Evolutionary conservation across 2,113 vertebrate species (phyloP), one percentile per base, ranked within the genome.

Genomic region (Vulpes ferrilata): DNA sequence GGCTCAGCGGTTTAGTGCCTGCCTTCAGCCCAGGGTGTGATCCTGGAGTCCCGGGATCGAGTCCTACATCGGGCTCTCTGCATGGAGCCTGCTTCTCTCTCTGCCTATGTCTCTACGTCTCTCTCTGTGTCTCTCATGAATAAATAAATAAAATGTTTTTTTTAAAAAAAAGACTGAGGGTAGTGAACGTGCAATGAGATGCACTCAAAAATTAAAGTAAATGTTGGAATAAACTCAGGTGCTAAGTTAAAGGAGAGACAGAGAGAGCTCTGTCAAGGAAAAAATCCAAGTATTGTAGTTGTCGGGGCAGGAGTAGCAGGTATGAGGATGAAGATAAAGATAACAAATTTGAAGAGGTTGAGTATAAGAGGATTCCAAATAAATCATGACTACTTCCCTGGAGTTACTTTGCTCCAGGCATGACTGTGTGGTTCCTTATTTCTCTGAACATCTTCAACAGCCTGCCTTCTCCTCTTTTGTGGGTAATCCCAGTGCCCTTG

Each of bases 181-280:
- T 11, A 57, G 38, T 76, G 10, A 20, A 19, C 48, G 3, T 53
- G 67, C 67, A 30, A 67, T 60, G 59, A 73, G 53, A 71, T 25
- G 20, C 23, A 71, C 7, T 71, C n/a, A 83, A 94, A 94, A 92
- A 89, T 16, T 91, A 32, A 82, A 64, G n/a, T 96, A 90, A 25
- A 87, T 78, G 25, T 74, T 90, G 32, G 8, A 10, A 69, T 80
- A 32, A 95, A 53, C 2, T 35, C 62, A 80, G 32, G 76, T 67
- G 62, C 64, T 60, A 16, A 2, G 15, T 88, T 62, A 85, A 86
- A 78, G 17, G 35, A 23, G 22, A 53, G 79, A 43, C 17, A 48
- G 27, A 38, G 27, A 43, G 5, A 10, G 11, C 27, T 89, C 67
- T 93, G 62, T 38, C 10, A 78, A 59, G 73, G 25, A 78, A 82